Evolutionary conservation across 1,140 invertebrate species (phyloP), one percentile per base, ranked within the genome.

Genomic region (Theocolax elegans): DNA sequence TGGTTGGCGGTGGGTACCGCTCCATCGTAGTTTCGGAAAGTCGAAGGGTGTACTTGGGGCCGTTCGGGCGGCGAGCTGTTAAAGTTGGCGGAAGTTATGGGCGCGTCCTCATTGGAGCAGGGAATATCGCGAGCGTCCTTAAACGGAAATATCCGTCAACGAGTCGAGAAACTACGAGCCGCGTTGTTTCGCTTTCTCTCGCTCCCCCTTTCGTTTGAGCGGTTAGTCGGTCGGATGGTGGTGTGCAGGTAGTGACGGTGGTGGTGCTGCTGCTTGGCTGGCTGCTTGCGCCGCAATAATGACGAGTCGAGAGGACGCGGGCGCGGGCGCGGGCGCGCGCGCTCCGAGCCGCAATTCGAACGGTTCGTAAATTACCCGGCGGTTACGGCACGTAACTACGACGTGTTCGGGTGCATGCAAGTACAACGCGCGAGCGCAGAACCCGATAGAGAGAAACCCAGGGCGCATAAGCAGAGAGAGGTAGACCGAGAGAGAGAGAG

Each of bases 331-430:
- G 9, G 35, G 1, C 31, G 10, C 4, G 31, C 31, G 10, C 31
- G 42, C 49, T 71, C 15, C 62, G 53, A 59, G 31, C 63, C 58
- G 58, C 71, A 69, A 56, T 75, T 62, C 38, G 73, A 75, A 71
- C 64, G 66, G 67, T 75, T 70, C 65, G 68, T 72, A 76, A 75
- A 76, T 76, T 74, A 68, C 53, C 67, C n/a, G 19, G 46, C 58
- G 35, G 53, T 77, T 73, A 65, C 27, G 15, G 58, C 63, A 58
- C 48, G 60, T 72, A 72, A 67, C 40, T 60, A 35, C 46, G 31
- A 44, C 49, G 46, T 63, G 27, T 54, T 48, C 58, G 40, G 17
- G 23, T 53, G 23, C 25, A 19, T 19, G 60, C 27, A 35, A 63
- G 29, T 48, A 40, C 59, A 21, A 60, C 23, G 25, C 25, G 9